Base-by-base conservation (phyloP, 2,113 vertebrate species). In the Clupea harengus region DNA sequence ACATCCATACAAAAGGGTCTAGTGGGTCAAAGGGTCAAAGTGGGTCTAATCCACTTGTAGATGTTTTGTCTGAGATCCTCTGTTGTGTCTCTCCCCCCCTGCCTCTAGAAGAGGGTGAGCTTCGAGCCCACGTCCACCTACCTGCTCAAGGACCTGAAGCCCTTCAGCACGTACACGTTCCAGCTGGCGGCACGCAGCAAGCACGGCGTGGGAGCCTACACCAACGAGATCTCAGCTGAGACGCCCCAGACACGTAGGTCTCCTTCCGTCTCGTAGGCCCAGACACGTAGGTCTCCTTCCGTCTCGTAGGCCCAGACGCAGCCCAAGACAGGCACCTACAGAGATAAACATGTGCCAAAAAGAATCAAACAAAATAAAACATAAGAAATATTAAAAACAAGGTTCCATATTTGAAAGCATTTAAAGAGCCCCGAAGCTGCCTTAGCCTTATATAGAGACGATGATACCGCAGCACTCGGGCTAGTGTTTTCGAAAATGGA, bases 191-290 rank as follows among this genome's bases (percentile, higher is more conserved):
- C 98, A 0, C 97, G 97, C 25, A 99, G 98, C 92, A 97, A 96
- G 28, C 97, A 98, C 82, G 98, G 98, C 88, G 93, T 98, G 9
- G 98, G 98, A 86, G 98, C 98, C 86, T 98, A 99, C 0, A 99
- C 98, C 87, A 95, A 97, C 7, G 98, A 99, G 94, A 98, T 99
- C 90, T 97, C 98, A 57, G 97, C 98, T 0, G 97, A 97, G 94
- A 99, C 98, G 83, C 97, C 99, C 92, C 98, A 99, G 95, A 99
- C 98, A 97, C 99, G 98, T 99, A 99, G 96, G 98, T 99, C 94
- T 92, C 93, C 94, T 94, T 99, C n/a, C n/a, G n/a, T n/a, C n/a
- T n/a, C n/a, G n/a, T n/a, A n/a, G n/a, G n/a, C 99, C 92, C 98
- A 99, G 95, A 99, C 98, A 97, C 99, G 98, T 99, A 99, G 96